Evolutionary conservation across 2,113 vertebrate species (phyloP).

Genomic region (Coptodon bakossiorum): DNA sequence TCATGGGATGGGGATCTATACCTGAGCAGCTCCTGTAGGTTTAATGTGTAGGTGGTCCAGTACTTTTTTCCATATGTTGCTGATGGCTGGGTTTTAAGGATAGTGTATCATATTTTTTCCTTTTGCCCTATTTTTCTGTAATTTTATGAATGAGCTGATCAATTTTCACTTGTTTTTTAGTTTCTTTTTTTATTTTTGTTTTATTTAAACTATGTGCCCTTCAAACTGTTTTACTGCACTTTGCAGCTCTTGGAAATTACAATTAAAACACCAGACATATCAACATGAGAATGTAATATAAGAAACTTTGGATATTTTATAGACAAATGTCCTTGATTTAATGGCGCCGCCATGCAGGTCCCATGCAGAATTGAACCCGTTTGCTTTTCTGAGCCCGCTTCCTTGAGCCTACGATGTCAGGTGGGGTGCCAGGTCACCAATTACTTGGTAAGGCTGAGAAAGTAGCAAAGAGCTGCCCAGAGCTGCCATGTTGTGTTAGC

Average conservation of each 20-base stretch:
- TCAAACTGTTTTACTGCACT: not conserved
- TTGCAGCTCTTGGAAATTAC: not conserved
- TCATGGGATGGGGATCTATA: not conserved
- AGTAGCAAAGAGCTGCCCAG: slow-evolving; percentile 65
- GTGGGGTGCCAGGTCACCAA: slow-evolving; percentile 73
- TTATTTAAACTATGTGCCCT: not conserved
- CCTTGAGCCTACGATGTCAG: slow-evolving; percentile 59
- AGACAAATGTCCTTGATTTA: not conserved
- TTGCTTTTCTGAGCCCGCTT: slow-evolving; percentile 48
- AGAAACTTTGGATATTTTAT: not conserved
- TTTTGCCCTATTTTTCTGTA: not conserved
- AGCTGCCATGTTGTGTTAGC: slow-evolving; percentile 74
- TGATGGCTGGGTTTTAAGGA: not conserved
- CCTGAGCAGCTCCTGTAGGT: not conserved
- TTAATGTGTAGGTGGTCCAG: not conserved
- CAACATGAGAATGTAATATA: not conserved
- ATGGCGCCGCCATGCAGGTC: not conserved
- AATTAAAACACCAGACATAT: not conserved
- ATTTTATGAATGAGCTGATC: not conserved
- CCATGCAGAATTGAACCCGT: slow-evolving; percentile 63
- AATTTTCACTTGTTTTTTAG: not conserved
- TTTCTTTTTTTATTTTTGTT: not conserved
- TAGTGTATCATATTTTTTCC: not conserved
- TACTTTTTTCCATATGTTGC: not conserved
- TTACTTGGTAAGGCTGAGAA: slow-evolving; percentile 76